Percentiles rank a stretch among this genome's conserved stretches.
Conservation (phyloP, 1,140 invertebrate genomes). For the Aphidius gifuensis region DNA sequence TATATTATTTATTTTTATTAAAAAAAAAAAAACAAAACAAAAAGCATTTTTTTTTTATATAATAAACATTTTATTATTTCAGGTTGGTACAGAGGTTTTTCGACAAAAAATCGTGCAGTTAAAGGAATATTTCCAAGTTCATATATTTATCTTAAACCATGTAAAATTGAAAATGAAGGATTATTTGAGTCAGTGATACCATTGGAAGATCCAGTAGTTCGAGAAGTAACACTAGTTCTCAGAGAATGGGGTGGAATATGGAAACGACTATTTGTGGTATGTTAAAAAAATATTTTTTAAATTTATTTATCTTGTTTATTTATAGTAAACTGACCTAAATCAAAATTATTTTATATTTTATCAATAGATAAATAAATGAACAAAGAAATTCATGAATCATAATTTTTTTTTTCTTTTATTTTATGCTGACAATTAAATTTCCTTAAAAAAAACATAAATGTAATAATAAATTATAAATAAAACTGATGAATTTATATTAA, state of each 20-base stretch:
- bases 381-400: too few relatives aligned
- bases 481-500: too few relatives aligned
- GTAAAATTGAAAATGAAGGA: slow-evolving; percentile 74
- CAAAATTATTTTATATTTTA: too few relatives aligned
- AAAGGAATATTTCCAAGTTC: slow-evolving; percentile 83
- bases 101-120: slow-evolving; percentile 73
- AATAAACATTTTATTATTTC: slow-evolving; percentile 36
- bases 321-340: too few relatives aligned
- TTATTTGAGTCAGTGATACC: slow-evolving; percentile 68
- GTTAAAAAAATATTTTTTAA: too few relatives aligned
- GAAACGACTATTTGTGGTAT: slow-evolving; percentile 85
- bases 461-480: too few relatives aligned
- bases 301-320: too few relatives aligned
- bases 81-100: slow-evolving; percentile 87
- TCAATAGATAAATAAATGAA: too few relatives aligned
- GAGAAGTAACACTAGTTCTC: slow-evolving; percentile 85
- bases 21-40: background rate
- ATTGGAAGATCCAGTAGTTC: slow-evolving; percentile 82
- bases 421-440: too few relatives aligned
- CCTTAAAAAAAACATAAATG: too few relatives aligned
- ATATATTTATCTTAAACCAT: slow-evolving; percentile 73
- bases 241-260: slow-evolving; percentile 91
- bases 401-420: too few relatives aligned
- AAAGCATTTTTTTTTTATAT: background rate
- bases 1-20: too few relatives aligned